Conservation (phyloP, 2,888 invertebrate genomes). For the Agonopterix alstromeriana region DNA sequence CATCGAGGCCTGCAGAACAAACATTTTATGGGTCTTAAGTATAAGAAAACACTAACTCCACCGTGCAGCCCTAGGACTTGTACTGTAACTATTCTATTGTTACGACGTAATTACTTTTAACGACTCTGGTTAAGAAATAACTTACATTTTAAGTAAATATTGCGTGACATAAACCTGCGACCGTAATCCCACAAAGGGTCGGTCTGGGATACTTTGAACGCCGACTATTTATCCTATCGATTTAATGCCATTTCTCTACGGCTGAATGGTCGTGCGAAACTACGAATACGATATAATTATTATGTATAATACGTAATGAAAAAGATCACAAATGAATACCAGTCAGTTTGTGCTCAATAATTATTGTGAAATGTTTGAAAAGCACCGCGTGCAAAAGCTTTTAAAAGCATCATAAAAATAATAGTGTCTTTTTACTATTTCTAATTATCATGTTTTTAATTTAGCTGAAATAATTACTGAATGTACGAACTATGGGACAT, state of each 20-base stretch:
- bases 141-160: slow-evolving; percentile 5
- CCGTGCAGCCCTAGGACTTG: slow-evolving; percentile 6
- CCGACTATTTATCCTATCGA: not conserved
- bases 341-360: too few species aligned
- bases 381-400: too few species aligned
- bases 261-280: too few species aligned
- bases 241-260: not conserved
- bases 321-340: too few species aligned
- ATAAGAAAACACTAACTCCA: slow-evolving; percentile 33
- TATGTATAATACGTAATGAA: too few species aligned
- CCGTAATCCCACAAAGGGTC: slow-evolving; percentile 5
- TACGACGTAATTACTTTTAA: slow-evolving; percentile 16
- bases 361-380: too few species aligned
- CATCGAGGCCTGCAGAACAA: slow-evolving; percentile 41
- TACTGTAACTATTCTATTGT: slow-evolving; percentile 14
- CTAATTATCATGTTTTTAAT: not conserved
- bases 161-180: slow-evolving; percentile 5
- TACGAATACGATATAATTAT: too few species aligned
- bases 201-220: not conserved
- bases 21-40: slow-evolving; percentile 43
- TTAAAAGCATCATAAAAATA: too few species aligned
- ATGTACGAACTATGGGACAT: too few species aligned
- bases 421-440: too few species aligned
- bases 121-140: slow-evolving; percentile 5
- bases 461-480: not conserved